Conservation (phyloP, 2,797 vertebrate species). For the Taenioides sp. region DNA sequence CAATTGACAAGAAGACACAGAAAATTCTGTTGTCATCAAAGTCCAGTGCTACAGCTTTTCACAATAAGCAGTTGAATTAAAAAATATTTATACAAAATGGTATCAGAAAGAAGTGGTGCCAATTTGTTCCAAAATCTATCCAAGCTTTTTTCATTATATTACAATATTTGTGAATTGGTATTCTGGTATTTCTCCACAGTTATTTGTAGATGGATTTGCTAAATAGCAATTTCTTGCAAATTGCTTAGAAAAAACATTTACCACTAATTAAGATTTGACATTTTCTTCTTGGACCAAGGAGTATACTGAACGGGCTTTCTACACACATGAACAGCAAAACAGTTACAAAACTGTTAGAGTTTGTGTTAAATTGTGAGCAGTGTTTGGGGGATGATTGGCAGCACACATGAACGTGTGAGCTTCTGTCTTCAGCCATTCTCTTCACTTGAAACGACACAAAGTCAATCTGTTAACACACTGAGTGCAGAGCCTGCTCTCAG, state of each 20-base stretch:
- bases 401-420: constrained; percentile 22
- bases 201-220: too few relatives aligned
- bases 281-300: neutral
- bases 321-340: neutral
- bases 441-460: constrained; percentile 42
- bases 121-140: too few relatives aligned
- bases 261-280: neutral
- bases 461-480: constrained; percentile 50
- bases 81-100: too few relatives aligned
- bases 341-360: too few relatives aligned
- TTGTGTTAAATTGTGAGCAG: neutral
- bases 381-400: constrained; percentile 50
- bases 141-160: too few relatives aligned
- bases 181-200: too few relatives aligned
- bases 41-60: too few relatives aligned
- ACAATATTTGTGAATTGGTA: too few relatives aligned
- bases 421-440: constrained; percentile 43
- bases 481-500: constrained; percentile 10
- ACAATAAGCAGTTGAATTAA: too few relatives aligned
- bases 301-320: neutral
- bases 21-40: too few relatives aligned
- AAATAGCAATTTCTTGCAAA: neutral
- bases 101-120: too few relatives aligned
- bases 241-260: neutral
- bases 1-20: too few relatives aligned